Conservation (phyloP, 2,797 vertebrate species). For the Aplochiton taeniatus region DNA sequence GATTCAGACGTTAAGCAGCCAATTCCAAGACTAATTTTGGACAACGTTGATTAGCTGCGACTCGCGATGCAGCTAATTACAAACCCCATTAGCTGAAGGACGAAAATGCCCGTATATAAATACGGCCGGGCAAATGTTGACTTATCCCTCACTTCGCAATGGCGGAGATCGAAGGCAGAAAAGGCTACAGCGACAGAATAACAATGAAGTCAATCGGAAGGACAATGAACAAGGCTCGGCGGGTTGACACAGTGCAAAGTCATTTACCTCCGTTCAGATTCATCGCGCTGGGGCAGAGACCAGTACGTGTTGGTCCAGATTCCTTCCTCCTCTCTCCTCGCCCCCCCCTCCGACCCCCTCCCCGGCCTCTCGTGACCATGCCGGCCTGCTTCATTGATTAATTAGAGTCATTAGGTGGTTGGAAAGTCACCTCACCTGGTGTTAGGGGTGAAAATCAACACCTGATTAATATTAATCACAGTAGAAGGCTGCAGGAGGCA, state of each 20-base stretch:
- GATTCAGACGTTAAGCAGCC: slow-evolving; percentile 32
- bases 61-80: slow-evolving; percentile 47
- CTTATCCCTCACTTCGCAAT: slow-evolving; percentile 19
- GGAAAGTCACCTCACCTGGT: slow-evolving; percentile 72
- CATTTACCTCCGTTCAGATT: not conserved
- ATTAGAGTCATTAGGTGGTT: slow-evolving; percentile 67
- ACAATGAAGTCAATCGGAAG: not conserved
- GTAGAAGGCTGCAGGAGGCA: slow-evolving; percentile 39
- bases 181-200: not conserved
- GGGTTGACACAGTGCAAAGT: not conserved
- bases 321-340: too few relatives aligned
- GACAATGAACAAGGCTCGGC: not conserved
- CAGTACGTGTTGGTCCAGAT: slow-evolving; percentile 19
- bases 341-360: too few relatives aligned
- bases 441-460: slow-evolving; percentile 50
- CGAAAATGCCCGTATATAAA: slow-evolving; percentile 32
- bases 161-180: not conserved
- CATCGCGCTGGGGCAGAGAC: slow-evolving; percentile 18
- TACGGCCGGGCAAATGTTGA: slow-evolving; percentile 29
- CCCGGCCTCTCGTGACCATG: too few relatives aligned
- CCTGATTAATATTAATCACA: slow-evolving; percentile 68
- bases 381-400: slow-evolving; percentile 54
- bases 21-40: slow-evolving; percentile 43
- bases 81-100: slow-evolving; percentile 41
- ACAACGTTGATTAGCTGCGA: slow-evolving; percentile 54